These are phyloP conservation scores for Anas georgica DNA, from an alignment of 2,797 vertebrate species.

Conservation along the genomic window DNA sequence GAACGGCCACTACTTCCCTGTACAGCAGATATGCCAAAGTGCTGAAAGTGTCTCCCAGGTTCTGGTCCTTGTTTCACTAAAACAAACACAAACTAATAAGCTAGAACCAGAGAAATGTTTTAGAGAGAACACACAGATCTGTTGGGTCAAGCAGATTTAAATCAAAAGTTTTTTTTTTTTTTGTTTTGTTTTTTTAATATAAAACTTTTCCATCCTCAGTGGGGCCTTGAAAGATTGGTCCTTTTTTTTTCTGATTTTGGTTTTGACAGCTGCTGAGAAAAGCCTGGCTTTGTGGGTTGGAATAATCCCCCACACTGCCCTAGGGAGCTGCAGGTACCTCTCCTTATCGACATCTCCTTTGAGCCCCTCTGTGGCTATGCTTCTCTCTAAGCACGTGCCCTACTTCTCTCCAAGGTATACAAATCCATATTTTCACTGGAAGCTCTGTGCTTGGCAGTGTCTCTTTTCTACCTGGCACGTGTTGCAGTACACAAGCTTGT, in stretches of 20 bases:
- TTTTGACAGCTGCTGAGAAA: background rate
- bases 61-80: background rate
- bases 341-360: fast-evolving
- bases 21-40: background rate
- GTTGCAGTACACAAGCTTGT: background rate
- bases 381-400: background rate
- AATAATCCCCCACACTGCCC: fast-evolving
- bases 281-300: background rate
- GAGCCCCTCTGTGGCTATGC: background rate
- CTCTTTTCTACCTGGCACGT: fast-evolving
- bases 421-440: background rate
- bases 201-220: background rate
- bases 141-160: background rate
- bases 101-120: background rate
- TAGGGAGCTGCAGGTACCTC: background rate
- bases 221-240: background rate
- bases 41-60: background rate
- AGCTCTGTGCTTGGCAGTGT: background rate
- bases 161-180: background rate
- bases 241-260: background rate
- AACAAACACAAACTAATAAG: background rate
- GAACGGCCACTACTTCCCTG: background rate
- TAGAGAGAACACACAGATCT: background rate
- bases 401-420: background rate
- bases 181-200: background rate